Evolutionary conservation across 1,140 invertebrate genomes (phyloP).

Genomic region (Contarinia nasturtii): DNA sequence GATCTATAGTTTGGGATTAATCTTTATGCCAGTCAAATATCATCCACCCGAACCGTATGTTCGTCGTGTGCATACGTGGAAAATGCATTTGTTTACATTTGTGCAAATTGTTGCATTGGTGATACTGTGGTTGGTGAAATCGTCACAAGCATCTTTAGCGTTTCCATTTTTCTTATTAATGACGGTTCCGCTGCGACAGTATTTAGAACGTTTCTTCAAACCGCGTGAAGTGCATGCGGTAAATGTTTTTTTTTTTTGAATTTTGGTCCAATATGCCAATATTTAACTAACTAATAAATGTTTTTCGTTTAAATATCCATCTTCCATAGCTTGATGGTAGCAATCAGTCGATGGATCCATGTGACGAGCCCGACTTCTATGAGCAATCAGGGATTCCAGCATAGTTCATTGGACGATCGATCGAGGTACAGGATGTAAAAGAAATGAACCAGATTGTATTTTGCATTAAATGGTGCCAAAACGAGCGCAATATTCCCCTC

Average conservation of each 20-base stretch:
- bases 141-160: constrained; percentile 63
- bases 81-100: constrained; percentile 81
- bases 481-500: too few species aligned
- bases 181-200: constrained; percentile 68
- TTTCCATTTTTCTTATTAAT: constrained; percentile 84
- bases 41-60: constrained; percentile 70
- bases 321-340: constrained; percentile 57
- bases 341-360: constrained; percentile 48
- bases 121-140: constrained; percentile 73
- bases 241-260: constrained; percentile 18
- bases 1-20: constrained; percentile 41
- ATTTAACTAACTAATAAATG: background rate
- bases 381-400: constrained; percentile 63
- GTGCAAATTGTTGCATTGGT: constrained; percentile 64
- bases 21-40: constrained; percentile 88
- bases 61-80: constrained; percentile 58
- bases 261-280: background rate
- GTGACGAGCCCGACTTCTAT: constrained; percentile 87
- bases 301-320: background rate
- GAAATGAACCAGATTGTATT: too few species aligned
- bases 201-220: constrained; percentile 55
- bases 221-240: constrained; percentile 62
- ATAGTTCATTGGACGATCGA: constrained; percentile 19
- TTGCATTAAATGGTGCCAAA: too few species aligned
- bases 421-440: too few species aligned